Percentiles rank a stretch among this genome's conserved stretches.
phyloP scores from a whole-genome alignment of 2,888 invertebrate genomes.

The Harpalus rubripes region DNA sequence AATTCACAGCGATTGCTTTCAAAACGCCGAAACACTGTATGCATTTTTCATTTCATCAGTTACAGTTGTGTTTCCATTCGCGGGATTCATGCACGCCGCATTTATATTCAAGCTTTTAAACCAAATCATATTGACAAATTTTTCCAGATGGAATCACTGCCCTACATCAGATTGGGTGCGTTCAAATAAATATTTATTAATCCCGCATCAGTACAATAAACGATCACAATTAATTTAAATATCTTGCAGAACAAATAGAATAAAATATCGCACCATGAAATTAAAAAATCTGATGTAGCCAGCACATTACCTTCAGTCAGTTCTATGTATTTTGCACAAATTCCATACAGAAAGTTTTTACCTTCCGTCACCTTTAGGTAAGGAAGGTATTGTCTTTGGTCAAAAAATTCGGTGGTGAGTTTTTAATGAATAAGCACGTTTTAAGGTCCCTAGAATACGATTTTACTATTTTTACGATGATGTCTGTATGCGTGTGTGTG shows the following conservation, averaged over 20 bases:
- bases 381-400: no score
- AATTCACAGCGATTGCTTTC: conserved; percentile 57
- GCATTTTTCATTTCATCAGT: conserved; percentile 59
- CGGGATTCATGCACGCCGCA: conserved; percentile 26
- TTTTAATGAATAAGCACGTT: no score
- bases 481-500: no score
- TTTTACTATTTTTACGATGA: no score
- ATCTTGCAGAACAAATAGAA: neutral
- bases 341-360: no score
- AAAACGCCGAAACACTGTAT: conserved; percentile 56
- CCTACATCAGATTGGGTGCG: neutral
- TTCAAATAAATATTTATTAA: neutral
- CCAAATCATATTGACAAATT: conserved; percentile 6
- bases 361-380: no score
- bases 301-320: no score
- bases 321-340: no score
- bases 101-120: conserved; percentile 43
- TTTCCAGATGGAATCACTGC: conserved; percentile 1
- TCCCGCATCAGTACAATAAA: neutral
- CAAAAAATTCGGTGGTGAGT: no score
- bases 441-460: no score
- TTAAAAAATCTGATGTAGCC: no score
- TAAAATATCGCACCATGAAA: no score
- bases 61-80: conserved; percentile 22
- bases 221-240: neutral